Conservation (phyloP, 64 coral and sea anemone genomes). For the Stylophora pistillata region DNA sequence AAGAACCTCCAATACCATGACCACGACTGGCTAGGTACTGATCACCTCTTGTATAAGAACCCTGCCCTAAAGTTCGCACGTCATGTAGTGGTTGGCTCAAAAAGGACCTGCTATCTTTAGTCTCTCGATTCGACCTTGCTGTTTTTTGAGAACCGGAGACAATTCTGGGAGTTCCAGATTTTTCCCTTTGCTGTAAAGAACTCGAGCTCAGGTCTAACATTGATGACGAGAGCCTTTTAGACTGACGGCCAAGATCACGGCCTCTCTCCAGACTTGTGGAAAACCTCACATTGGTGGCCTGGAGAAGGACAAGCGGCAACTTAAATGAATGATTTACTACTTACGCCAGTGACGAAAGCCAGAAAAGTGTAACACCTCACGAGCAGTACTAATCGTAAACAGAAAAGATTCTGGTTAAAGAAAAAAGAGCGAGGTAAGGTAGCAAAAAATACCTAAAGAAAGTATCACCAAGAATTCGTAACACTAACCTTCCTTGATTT, state of each 20-base stretch:
- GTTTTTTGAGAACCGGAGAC: background rate
- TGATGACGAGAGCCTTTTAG: background rate
- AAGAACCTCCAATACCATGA: background rate
- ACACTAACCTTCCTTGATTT: constrained; percentile 26
- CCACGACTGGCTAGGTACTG: background rate
- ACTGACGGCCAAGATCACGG: background rate
- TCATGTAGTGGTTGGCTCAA: constrained; percentile 3
- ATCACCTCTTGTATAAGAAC: background rate
- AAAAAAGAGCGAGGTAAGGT: background rate
- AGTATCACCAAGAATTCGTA: background rate
- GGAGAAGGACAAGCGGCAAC: background rate
- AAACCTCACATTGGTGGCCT: constrained; percentile 10
- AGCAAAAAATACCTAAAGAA: background rate
- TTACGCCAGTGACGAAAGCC: background rate
- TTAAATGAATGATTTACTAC: background rate
- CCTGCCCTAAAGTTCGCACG: background rate
- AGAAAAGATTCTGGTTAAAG: background rate
- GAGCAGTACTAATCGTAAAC: background rate
- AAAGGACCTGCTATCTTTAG: background rate
- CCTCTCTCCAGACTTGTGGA: constrained; percentile 5
- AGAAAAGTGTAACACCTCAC: background rate
- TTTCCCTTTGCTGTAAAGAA: background rate
- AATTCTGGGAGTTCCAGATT: background rate
- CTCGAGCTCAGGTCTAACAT: constrained; percentile 3
- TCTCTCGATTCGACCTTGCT: background rate